phyloP scores from a whole-genome alignment of 1,140 invertebrate genomes.

The Drosophila santomea region DNA sequence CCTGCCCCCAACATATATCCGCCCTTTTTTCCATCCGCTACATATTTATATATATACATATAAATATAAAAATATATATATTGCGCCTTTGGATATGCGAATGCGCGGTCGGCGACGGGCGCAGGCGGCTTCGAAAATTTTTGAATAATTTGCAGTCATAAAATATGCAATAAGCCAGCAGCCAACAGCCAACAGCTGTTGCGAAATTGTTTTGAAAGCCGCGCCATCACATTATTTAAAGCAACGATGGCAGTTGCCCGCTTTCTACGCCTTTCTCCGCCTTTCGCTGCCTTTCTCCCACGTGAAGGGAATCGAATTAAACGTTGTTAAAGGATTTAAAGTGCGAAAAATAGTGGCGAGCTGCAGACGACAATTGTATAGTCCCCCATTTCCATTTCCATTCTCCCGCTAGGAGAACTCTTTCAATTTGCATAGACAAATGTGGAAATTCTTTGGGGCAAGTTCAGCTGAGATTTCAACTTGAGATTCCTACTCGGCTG shows the following conservation, averaged over 20 bases:
- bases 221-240: slow-evolving; percentile 85
- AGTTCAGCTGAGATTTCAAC: slow-evolving; percentile 1
- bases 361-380: slow-evolving; percentile 42
- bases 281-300: slow-evolving; percentile 10
- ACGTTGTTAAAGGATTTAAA: slow-evolving; percentile 68
- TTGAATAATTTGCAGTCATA: slow-evolving; percentile 85
- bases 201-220: slow-evolving; percentile 85
- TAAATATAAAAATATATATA: slow-evolving; percentile 56
- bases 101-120: slow-evolving; percentile 43
- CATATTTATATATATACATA: slow-evolving; percentile 53
- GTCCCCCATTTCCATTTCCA: slow-evolving; percentile 11
- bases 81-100: slow-evolving; percentile 50
- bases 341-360: slow-evolving; percentile 42
- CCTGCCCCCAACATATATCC: slow-evolving; percentile 24
- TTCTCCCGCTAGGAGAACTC: neutral
- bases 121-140: slow-evolving; percentile 79
- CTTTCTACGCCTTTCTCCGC: neutral
- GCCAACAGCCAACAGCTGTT: slow-evolving; percentile 81
- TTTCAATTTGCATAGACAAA: slow-evolving; percentile 45
- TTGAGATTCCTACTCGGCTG: slow-evolving; percentile 11
- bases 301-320: slow-evolving; percentile 59
- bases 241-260: slow-evolving; percentile 46
- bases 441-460: slow-evolving; percentile 39
- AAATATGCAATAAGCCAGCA: slow-evolving; percentile 84
- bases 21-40: slow-evolving; percentile 13